Evolutionary conservation across 2,888 invertebrate species (phyloP), one percentile per base, ranked within the genome.

Genomic region (Synergus laeviventris): DNA sequence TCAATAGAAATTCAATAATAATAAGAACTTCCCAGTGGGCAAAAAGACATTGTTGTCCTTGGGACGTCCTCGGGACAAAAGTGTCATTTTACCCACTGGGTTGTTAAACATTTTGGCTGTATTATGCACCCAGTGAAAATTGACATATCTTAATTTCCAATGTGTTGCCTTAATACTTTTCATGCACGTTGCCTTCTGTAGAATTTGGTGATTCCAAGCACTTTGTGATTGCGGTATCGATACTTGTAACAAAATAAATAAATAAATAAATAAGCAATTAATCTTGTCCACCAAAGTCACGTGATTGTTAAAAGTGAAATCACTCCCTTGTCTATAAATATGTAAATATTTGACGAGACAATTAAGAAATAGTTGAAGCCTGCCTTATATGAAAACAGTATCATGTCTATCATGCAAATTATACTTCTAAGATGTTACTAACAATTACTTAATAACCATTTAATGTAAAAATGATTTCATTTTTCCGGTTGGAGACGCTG

Each of bases 151-250:
- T 66, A 45, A 39, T 66, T 66, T 66, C 42, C 3, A 66, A 42
- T 45, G 21, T 42, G 42, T 42, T 45, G 70, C 49, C 70, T 70
- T 61, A 61, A 61, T 39, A 21, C 49, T 49, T 73, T 70, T 73
- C 9, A 76, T 73, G 73, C 62, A 77, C 74, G 66, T 74, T 77
- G 60, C 74, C 74, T 77, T 74, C 60, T 21, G 62, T 64, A 77
- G 38, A 77, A 74, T 59, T 77, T 38, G 64, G 45, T 74, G 70
- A 49, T 70, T 70, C 49, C 45, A 74, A 42, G 73, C 74, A 78
- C 76, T 62, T 80, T 78, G 76, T 75, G 75, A 78, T 76, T 76
- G 76, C 61, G 64, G 60, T 24, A 73, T 49, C 42, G 59, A 74
- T 74, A 77, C 74, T 73, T 49, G 18, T 60, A 73, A 54, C 38